A percentile compares a stretch with the other conserved stretches of the same genome.
Conservation (phyloP, 2,113 vertebrate species). For the Apteryx owenii region DNA sequence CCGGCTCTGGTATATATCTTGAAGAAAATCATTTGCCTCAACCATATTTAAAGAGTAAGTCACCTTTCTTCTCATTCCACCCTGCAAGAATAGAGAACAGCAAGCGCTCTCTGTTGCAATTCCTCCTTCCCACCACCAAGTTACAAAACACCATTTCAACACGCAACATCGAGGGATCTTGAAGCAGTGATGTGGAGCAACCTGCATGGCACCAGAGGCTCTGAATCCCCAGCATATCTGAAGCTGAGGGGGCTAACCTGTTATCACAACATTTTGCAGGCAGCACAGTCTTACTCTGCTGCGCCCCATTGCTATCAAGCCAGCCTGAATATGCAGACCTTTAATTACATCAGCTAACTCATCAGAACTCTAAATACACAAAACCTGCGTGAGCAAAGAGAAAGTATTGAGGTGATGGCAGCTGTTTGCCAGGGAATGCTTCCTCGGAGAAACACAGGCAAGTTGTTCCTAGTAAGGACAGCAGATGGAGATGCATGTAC, state of each 20-base stretch:
- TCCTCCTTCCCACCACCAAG: not conserved
- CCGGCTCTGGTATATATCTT: not conserved
- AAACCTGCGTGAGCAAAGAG: not conserved
- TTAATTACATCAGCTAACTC: accelerated
- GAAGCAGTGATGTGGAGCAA: not conserved
- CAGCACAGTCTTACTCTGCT: not conserved
- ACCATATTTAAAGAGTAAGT: not conserved
- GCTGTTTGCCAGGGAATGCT: not conserved
- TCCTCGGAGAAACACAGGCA: not conserved
- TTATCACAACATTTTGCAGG: not conserved
- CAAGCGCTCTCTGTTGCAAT: not conserved
- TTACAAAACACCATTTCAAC: not conserved
- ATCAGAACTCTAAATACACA: not conserved
- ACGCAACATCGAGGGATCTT: not conserved
- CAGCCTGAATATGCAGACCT: not conserved
- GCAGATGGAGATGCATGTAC: not conserved
- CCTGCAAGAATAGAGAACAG: not conserved
- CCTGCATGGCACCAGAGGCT: accelerated
- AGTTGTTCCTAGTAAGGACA: not conserved
- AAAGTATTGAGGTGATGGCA: not conserved
- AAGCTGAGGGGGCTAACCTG: not conserved
- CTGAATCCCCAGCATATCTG: not conserved
- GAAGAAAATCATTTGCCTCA: not conserved
- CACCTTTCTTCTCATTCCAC: not conserved
- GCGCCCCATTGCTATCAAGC: accelerated